Conservation (phyloP, 2,888 invertebrate genomes). For the Herminia tarsipennalis region DNA sequence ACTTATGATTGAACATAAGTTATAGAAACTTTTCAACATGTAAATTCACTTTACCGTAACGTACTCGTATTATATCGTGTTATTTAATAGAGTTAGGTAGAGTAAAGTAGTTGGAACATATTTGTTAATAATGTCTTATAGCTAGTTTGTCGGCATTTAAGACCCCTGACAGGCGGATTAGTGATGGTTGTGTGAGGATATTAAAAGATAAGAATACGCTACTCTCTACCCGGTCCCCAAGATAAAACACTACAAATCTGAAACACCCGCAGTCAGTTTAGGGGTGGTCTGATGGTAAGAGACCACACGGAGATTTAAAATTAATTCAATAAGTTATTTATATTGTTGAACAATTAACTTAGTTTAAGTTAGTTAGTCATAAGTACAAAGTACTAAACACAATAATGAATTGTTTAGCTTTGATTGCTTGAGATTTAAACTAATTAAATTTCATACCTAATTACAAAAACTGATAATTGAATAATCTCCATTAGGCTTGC, state of each 20-base stretch:
- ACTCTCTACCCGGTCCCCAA: conserved; percentile 1
- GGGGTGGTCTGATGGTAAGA: conserved; percentile 6
- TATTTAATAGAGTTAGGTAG: too few relatives aligned
- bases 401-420: too few relatives aligned
- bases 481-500: too few relatives aligned
- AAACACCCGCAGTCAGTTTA: not conserved
- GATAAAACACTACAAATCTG: conserved; percentile 5
- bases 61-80: too few relatives aligned
- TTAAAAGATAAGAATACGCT: conserved; percentile 9
- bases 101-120: too few relatives aligned
- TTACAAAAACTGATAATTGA: too few relatives aligned
- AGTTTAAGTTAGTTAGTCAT: too few relatives aligned
- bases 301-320: conserved; percentile 3
- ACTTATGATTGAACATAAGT: not conserved
- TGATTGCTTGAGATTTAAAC: too few relatives aligned
- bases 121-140: not conserved
- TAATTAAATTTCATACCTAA: too few relatives aligned
- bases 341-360: not conserved
- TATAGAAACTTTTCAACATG: not conserved
- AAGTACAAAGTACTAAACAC: too few relatives aligned
- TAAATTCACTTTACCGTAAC: too few relatives aligned
- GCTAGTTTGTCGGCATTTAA: not conserved
- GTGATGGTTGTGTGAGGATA: conserved; percentile 1
- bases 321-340: not conserved
- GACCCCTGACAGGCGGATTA: conserved; percentile 4